phyloP scores from a whole-genome alignment of 1,140 invertebrate species.

The Zaprionus tsacasi region DNA sequence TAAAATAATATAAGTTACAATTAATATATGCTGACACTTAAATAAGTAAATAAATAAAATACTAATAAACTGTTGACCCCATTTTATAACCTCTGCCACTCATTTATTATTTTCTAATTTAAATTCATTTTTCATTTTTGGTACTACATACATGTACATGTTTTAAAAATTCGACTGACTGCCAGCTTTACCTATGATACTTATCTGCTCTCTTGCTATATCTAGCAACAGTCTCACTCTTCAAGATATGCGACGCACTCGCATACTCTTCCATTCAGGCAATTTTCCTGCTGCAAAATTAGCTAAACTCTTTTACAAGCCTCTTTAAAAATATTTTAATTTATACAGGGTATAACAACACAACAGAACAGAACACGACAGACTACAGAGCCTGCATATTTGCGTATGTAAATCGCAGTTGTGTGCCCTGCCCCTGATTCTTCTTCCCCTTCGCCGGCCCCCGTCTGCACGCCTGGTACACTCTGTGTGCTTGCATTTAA shows the following conservation, averaged over 20 bases:
- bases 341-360: conserved; percentile 13
- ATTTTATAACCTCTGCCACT: too few relatives aligned
- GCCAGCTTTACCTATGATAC: not conserved
- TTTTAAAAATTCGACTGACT: not conserved
- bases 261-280: not conserved
- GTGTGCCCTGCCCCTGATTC: not conserved
- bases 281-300: not conserved
- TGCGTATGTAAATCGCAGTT: conserved; percentile 69
- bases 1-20: too few relatives aligned
- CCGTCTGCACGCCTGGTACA: conserved; percentile 13
- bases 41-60: too few relatives aligned
- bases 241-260: not conserved
- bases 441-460: not conserved
- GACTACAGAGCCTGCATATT: conserved; percentile 58
- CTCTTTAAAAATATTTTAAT: conserved; percentile 16
- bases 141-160: too few relatives aligned
- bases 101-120: too few relatives aligned
- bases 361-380: conserved; percentile 1
- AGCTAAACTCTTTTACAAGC: not conserved
- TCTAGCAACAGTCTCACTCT: not conserved
- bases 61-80: too few relatives aligned
- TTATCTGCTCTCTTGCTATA: not conserved
- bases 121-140: too few relatives aligned
- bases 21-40: too few relatives aligned
- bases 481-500: conserved; percentile 76